Evolutionary conservation across 2,113 vertebrate genomes (phyloP).

Genomic region (Anguilla japonica): DNA sequence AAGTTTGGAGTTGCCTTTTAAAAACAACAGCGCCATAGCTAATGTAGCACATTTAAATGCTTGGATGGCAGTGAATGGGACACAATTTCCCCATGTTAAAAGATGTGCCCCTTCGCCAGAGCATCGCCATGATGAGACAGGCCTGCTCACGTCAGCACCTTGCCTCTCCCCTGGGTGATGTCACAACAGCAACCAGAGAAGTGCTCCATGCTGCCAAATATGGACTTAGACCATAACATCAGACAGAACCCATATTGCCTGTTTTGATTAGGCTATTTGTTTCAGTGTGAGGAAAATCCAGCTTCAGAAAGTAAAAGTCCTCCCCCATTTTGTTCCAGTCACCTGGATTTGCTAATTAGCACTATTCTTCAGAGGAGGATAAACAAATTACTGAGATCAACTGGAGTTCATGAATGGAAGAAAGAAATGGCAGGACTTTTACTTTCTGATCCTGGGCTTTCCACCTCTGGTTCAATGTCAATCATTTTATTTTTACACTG

Average conservation of each 20-base stretch:
- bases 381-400: too few species aligned
- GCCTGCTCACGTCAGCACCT: constrained; percentile 66
- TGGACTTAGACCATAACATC: constrained; percentile 20
- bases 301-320: too few species aligned
- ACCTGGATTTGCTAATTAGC: neutral
- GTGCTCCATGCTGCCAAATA: constrained; percentile 12
- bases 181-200: constrained; percentile 40
- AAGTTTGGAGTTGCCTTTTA: constrained; percentile 70
- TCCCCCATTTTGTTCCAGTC: too few species aligned
- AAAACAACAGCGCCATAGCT: constrained; percentile 68
- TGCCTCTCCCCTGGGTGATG: constrained; percentile 55
- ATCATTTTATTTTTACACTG: neutral
- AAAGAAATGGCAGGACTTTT: too few species aligned
- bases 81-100: constrained; percentile 61
- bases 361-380: too few species aligned
- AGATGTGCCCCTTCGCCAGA: constrained; percentile 42
- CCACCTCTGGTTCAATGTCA: neutral
- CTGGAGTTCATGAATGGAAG: too few species aligned
- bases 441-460: too few species aligned
- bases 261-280: constrained; percentile 21
- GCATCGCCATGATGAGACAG: constrained; percentile 62
- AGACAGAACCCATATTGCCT: constrained; percentile 28
- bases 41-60: constrained; percentile 72
- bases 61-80: constrained; percentile 65
- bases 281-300: neutral